Conservation (phyloP, 2,888 invertebrate genomes). For the Ceraclea dissimilis region DNA sequence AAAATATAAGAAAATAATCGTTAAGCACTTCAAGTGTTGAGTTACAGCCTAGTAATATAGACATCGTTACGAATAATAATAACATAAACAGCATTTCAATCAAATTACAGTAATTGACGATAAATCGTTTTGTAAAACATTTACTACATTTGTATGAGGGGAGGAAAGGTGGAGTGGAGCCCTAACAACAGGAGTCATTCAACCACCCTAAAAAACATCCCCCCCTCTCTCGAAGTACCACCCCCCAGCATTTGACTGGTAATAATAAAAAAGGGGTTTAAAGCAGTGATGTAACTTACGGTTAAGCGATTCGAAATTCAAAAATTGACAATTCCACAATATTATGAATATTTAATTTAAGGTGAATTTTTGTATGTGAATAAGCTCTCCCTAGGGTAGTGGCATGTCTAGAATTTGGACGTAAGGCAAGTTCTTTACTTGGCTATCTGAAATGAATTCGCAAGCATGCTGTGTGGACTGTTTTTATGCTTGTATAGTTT, state of each 20-base stretch:
- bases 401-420: no score
- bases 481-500: no score
- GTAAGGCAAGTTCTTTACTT: no score
- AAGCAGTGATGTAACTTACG: not conserved
- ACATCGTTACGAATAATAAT: not conserved
- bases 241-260: not conserved
- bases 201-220: not conserved
- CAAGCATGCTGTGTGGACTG: no score
- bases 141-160: not conserved
- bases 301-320: not conserved
- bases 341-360: no score
- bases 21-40: not conserved
- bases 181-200: not conserved
- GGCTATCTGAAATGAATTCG: no score
- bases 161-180: no score
- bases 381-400: no score
- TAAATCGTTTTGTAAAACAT: not conserved
- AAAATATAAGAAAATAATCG: no score
- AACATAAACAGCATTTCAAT: not conserved
- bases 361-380: no score
- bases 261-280: not conserved
- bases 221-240: not conserved
- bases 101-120: constrained; percentile 1
- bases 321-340: no score
- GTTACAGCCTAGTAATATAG: not conserved